Evolutionary conservation across 1,140 invertebrate genomes (phyloP).

Genomic region (Leptoteleia sp.): DNA sequence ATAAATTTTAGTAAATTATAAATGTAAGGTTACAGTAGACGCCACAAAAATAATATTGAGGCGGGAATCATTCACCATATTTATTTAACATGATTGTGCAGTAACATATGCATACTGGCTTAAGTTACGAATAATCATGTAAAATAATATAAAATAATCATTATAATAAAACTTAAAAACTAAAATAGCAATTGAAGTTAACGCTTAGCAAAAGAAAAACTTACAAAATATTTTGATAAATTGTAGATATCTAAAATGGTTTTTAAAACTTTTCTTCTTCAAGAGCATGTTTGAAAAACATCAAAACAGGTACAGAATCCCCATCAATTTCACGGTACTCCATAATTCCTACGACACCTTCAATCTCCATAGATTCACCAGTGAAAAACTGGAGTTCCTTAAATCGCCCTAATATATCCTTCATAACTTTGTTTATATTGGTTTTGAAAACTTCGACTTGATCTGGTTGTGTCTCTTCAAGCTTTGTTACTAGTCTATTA

Average conservation of each 20-base stretch:
- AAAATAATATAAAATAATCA: slow-evolving; percentile 18
- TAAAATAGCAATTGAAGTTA: slow-evolving; percentile 4
- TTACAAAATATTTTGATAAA: slow-evolving; percentile 78
- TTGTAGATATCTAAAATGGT: slow-evolving; percentile 76
- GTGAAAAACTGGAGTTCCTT: slow-evolving; percentile 97
- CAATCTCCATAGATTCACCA: slow-evolving; percentile 96
- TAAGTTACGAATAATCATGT: slow-evolving; percentile 73
- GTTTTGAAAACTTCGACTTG: slow-evolving; percentile 94
- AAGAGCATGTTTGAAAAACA: slow-evolving; percentile 98
- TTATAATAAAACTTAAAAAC: slow-evolving; percentile 5
- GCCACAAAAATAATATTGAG: slow-evolving; percentile 45
- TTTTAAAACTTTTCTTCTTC: slow-evolving; percentile 95
- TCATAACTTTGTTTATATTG: slow-evolving; percentile 97
- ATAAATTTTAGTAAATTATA: neutral
- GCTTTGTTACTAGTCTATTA: slow-evolving; percentile 88
- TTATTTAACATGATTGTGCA: slow-evolving; percentile 71
- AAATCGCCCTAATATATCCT: slow-evolving; percentile 94
- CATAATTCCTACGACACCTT: slow-evolving; percentile 95
- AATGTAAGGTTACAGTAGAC: slow-evolving; percentile 69
- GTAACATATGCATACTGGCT: slow-evolving; percentile 56
- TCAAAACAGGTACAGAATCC: slow-evolving; percentile 90
- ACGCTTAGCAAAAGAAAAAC: slow-evolving; percentile 52
- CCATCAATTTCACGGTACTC: slow-evolving; percentile 96
- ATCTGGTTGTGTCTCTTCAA: slow-evolving; percentile 89
- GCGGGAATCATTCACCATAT: slow-evolving; percentile 71